A percentile compares a stretch with the other conserved stretches of the same genome.
phyloP scores from a whole-genome alignment of 2,797 vertebrate species.

The Gymnopithys bicolor region DNA sequence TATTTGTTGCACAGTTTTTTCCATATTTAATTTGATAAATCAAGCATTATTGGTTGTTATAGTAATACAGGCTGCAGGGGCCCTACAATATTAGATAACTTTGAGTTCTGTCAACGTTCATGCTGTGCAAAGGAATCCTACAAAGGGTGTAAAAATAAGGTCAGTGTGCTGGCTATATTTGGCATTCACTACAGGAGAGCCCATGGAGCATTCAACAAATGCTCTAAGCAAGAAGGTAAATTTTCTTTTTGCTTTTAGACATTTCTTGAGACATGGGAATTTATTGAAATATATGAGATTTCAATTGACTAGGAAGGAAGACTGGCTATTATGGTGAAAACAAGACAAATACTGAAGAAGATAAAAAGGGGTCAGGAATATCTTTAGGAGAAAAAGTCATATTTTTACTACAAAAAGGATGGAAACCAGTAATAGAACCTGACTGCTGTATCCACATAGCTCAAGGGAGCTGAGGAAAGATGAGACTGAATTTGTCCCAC shows the following conservation, averaged over 20 bases:
- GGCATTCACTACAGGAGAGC: background rate
- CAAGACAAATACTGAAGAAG: constrained; percentile 35
- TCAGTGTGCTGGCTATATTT: background rate
- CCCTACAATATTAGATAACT: background rate
- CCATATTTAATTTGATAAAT: background rate
- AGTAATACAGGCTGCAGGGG: background rate
- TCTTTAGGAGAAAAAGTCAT: background rate
- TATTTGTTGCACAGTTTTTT: background rate
- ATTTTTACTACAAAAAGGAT: constrained; percentile 15
- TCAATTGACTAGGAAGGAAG: background rate
- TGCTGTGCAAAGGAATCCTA: background rate
- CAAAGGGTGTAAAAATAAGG: background rate
- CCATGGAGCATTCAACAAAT: background rate
- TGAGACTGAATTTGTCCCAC: constrained; percentile 86
- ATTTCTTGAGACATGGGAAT: background rate
- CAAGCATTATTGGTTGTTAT: background rate
- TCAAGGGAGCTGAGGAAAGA: constrained; percentile 76
- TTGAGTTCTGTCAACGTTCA: background rate
- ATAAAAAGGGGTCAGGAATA: background rate
- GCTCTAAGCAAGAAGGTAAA: background rate
- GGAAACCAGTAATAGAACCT: constrained; percentile 15
- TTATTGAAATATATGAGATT: background rate
- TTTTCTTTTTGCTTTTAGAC: background rate
- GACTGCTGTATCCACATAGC: constrained; percentile 8
- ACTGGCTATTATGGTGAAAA: constrained; percentile 5